Base-by-base conservation (phyloP, 2,888 invertebrate species). In the Drosophila robusta region DNA sequence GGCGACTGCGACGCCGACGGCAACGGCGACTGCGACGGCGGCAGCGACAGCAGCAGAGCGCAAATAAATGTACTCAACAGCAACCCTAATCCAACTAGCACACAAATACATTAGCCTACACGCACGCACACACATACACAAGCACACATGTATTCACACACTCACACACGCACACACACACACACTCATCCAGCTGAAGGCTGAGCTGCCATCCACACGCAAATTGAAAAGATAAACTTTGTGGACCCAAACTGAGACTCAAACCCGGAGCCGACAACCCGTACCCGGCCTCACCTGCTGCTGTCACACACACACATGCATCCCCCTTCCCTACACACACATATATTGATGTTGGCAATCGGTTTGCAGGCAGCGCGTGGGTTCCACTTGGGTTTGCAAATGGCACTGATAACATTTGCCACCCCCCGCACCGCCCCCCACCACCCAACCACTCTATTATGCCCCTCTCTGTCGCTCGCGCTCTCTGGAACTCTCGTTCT, bases 221-320 rank as follows among this genome's bases (percentile, higher is more conserved):
- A 61, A 84, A 84, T 84, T 84, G 84, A 84, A 84, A 84, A 84
- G 89, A 84, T 89, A 84, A 84, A 84, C 84, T 84, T 84, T 89
- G 73, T 66, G 69, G 80, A 67, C 66, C 89, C 89, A 71, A 85
- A 71, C 79, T 65, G 57, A 66, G 63, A 56, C 62, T 66, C 44
- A 52, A 64, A 42, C 47, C 60, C 52, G 29, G 29, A 29, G 29
- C 29, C 29, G 2, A 29, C 22, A 22, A 46, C 36, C 18, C 14
- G 39, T 32, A 14, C 45, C 61, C 22, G 39, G 44, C 57, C 63
- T 61, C 66, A 79, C 83, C 85, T 78, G 82, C 79, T 60, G 47
- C 66, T 55, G 36, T 34, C 47, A 32, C 44, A 52, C 45, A 38
- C 44, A 49, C 29, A 50, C 56, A 29, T 18, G 18, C 50, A 1